Evolutionary conservation across 2,113 vertebrate species (phyloP).

Genomic region (Aleadryas rufinucha): DNA sequence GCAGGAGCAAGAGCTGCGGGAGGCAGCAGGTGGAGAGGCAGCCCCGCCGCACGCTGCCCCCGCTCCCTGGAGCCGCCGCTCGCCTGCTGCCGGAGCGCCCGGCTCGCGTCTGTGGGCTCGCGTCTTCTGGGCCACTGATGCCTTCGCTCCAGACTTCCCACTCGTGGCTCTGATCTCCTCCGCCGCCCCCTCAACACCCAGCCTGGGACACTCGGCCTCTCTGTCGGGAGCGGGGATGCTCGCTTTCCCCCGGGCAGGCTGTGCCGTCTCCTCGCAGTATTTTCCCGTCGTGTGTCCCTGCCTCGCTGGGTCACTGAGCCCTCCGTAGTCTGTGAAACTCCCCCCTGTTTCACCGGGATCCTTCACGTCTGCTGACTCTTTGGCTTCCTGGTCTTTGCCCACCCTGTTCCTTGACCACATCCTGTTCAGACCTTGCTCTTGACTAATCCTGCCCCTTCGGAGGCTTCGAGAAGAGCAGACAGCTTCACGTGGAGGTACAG

Average conservation of each 20-base stretch:
- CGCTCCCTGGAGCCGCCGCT: not conserved
- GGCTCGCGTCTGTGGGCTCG: not conserved
- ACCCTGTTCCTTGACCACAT: not conserved
- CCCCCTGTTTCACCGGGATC: not conserved
- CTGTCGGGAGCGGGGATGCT: not conserved
- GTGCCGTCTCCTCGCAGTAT: not conserved
- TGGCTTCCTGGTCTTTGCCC: not conserved
- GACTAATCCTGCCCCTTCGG: not conserved
- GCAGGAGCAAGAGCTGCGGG: not conserved
- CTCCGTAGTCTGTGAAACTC: not conserved
- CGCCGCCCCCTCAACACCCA: not conserved
- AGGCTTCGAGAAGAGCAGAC: not conserved
- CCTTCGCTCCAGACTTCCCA: not conserved
- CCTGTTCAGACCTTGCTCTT: not conserved
- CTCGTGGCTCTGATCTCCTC: not conserved
- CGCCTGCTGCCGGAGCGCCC: not conserved
- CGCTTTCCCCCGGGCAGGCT: not conserved
- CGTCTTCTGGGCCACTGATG: not conserved
- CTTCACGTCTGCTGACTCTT: not conserved
- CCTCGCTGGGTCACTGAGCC: not conserved
- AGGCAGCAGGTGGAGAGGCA: constrained; percentile 30
- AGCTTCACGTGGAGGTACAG: not conserved
- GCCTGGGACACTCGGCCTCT: not conserved
- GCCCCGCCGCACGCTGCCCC: fast-evolving
- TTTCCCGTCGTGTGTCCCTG: not conserved